Conservation (phyloP, 2,113 vertebrate species). For the Grus americana region DNA sequence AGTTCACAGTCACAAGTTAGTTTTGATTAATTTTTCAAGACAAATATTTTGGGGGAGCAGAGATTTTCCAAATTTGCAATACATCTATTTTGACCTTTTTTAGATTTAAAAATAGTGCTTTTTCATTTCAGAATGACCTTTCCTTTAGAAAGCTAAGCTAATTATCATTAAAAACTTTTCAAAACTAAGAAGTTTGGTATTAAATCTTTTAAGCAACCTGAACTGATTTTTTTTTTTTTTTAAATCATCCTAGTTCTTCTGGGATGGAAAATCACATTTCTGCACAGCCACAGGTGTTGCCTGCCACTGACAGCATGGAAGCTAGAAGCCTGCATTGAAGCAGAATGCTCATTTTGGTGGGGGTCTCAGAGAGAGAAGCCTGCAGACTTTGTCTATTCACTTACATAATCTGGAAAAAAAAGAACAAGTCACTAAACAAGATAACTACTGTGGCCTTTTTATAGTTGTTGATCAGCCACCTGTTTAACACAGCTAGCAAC, state of each 20-base stretch:
- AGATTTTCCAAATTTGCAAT: neutral
- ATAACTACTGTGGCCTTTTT: neutral
- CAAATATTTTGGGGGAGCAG: neutral
- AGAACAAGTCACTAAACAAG: neutral
- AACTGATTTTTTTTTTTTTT: neutral
- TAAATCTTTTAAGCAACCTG: neutral
- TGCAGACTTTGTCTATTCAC: neutral
- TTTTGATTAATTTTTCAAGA: slow-evolving; percentile 1
- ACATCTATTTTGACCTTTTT: slow-evolving; percentile 11
- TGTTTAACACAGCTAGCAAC: neutral
- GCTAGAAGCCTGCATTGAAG: neutral
- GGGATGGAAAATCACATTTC: neutral
- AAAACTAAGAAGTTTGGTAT: neutral
- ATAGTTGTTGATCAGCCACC: neutral
- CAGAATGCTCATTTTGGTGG: neutral
- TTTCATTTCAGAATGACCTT: slow-evolving; percentile 35
- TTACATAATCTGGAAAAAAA: neutral
- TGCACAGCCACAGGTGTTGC: neutral
- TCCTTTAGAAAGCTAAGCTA: slow-evolving; percentile 19
- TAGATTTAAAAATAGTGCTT: neutral
- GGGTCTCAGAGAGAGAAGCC: neutral
- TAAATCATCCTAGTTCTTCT: neutral
- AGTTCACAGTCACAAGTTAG: neutral
- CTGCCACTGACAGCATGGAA: neutral
- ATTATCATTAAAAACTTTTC: neutral